These are phyloP conservation scores for Apodemia mormo DNA, from an alignment of 2,888 invertebrate species.

Conservation along the genomic window DNA sequence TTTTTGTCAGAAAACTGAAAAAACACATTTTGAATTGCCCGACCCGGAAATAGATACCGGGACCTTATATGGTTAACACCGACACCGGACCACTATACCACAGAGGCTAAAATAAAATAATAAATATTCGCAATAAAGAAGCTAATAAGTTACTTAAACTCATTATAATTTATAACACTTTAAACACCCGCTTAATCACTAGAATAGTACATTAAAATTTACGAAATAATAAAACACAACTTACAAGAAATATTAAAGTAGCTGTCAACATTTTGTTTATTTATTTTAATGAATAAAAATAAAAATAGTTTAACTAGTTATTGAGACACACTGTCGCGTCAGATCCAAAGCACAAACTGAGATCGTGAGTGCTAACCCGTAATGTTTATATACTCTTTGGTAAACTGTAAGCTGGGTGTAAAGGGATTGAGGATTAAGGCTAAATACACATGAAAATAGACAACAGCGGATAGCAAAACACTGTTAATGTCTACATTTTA, in stretches of 20 bases:
- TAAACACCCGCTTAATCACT: neutral
- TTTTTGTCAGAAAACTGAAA: too few species aligned
- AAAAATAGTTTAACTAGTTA: neutral
- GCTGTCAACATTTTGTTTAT: neutral
- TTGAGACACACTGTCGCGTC: neutral
- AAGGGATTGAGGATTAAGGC: neutral
- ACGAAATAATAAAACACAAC: neutral
- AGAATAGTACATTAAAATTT: neutral
- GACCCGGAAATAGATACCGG: too few species aligned
- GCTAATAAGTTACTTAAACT: neutral
- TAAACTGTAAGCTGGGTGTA: neutral
- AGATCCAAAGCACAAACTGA: conserved; percentile 4
- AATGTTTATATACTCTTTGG: too few species aligned
- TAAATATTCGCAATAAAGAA: too few species aligned
- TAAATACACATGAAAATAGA: neutral
- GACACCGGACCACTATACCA: too few species aligned
- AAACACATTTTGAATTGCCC: too few species aligned
- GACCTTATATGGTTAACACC: too few species aligned
- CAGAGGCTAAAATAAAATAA: too few species aligned
- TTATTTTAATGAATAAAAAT: neutral
- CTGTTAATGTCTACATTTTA: too few species aligned
- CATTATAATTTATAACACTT: neutral
- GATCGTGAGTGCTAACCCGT: neutral
- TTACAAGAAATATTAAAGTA: neutral
- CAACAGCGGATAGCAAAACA: neutral